Evolutionary conservation across 2,113 vertebrate genomes (phyloP), one percentile per base, ranked within the genome.

Genomic region (Phaethon lepturus): DNA sequence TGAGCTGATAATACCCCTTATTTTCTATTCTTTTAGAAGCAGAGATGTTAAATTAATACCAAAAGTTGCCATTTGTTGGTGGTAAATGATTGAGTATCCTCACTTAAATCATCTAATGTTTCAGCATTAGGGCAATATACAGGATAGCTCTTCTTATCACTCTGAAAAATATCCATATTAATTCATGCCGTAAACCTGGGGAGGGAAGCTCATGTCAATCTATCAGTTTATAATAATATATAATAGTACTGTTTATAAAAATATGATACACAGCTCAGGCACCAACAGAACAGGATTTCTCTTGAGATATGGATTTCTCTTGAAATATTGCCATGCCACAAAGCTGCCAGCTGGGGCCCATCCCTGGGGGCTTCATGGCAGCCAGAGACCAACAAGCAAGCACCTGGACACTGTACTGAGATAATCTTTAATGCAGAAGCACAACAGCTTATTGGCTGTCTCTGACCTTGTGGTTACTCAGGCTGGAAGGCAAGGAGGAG

Each of bases 81-180:
- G 13, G 29, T 28, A 88, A 88, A 49, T 29, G 2, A 1, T 59
- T 75, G n/a, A 85, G 9, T 0, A 0, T 24, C 26, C n/a, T 69
- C 59, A 40, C 67, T 83, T 78, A 85, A 85, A 40, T 56, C 1
- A 13, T 42, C 31, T 58, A 58, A 78, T 44, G 5, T 38, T 73
- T 68, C 66, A 78, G 28, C 20, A 78, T 50, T 62, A 42, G 25
- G 22, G 15, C 35, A 82, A 90, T 40, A 67, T 33, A 52, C 9
- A 35, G 25, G 40, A 40, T 53, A 89, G 20, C 8, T 59, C 17
- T 33, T 85, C 29, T 64, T 79, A 47, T 38, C 31, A 26, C 25
- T 58, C 44, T 52, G 33, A 59, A 47, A 75, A 59, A 50, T 77
- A 24, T 26, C 35, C n/a, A 18, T 84, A 62, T 29, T 50, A 50